phyloP scores from a whole-genome alignment of 2,888 invertebrate species.

The Liposcelis brunnea region DNA sequence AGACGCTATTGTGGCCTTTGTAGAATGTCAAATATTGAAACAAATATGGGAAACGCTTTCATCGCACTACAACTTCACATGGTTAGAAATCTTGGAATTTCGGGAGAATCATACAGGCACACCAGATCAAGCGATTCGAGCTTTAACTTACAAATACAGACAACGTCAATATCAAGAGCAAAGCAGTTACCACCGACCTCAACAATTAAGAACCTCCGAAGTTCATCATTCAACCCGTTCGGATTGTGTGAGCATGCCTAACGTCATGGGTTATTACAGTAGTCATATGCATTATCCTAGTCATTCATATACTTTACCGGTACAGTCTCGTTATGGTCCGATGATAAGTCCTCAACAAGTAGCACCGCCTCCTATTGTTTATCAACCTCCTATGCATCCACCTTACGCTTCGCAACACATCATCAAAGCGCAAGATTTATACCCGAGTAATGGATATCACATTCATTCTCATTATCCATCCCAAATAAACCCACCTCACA shows the following conservation, averaged over 20 bases:
- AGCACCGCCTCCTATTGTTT: slow-evolving; percentile 12
- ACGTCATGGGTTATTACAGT: slow-evolving; percentile 9
- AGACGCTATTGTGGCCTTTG: slow-evolving; percentile 71
- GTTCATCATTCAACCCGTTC: slow-evolving; percentile 11
- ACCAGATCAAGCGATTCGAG: slow-evolving; percentile 33
- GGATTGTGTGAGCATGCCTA: not conserved
- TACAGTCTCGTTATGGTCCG: slow-evolving; percentile 10
- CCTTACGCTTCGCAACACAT: slow-evolving; percentile 4
- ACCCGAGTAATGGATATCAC: slow-evolving; percentile 14
- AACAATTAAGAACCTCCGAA: slow-evolving; percentile 3
- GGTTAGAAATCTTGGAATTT: slow-evolving; percentile 50
- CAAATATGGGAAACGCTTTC: slow-evolving; percentile 54
- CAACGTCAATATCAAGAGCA: slow-evolving; percentile 23
- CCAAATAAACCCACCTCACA: slow-evolving; percentile 8
- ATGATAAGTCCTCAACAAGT: slow-evolving; percentile 14
- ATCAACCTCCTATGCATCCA: slow-evolving; percentile 11
- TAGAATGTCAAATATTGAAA: slow-evolving; percentile 58
- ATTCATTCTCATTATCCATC: slow-evolving; percentile 12
- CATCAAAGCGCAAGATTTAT: slow-evolving; percentile 17
- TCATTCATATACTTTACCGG: slow-evolving; percentile 12
- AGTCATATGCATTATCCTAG: slow-evolving; percentile 10
- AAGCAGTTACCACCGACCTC: not conserved
- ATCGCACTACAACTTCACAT: slow-evolving; percentile 33
- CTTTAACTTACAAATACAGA: slow-evolving; percentile 27
- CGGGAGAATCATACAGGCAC: slow-evolving; percentile 37